A percentile compares a stretch with the other conserved stretches of the same genome.
Conservation (phyloP, 2,113 vertebrate species). For the Paralichthys olivaceus region DNA sequence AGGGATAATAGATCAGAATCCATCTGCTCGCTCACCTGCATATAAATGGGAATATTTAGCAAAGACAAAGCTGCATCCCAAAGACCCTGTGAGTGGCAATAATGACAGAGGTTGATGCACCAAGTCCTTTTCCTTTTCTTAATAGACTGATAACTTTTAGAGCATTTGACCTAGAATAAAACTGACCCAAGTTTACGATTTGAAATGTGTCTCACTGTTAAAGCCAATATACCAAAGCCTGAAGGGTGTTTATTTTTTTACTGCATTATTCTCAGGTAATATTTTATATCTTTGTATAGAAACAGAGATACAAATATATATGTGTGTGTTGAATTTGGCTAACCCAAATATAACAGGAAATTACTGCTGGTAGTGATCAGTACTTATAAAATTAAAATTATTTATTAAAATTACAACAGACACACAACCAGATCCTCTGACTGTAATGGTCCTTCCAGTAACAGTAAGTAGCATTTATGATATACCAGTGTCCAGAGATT, state of each 20-base stretch:
- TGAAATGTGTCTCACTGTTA: no score
- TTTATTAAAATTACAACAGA: no score
- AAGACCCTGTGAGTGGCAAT: constrained; percentile 31
- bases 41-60: constrained; percentile 73
- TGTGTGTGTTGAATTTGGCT: background rate
- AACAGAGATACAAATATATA: background rate
- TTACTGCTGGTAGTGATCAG: constrained; percentile 18
- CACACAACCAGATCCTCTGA: background rate
- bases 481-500: background rate
- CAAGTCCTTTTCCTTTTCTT: constrained; percentile 7
- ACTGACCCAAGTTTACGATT: background rate
- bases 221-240: no score
- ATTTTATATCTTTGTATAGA: background rate
- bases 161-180: background rate
- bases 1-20: constrained; percentile 64
- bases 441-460: background rate
- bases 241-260: no score
- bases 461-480: background rate
- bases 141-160: background rate
- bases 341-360: constrained; percentile 24
- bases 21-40: constrained; percentile 72
- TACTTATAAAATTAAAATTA: constrained; percentile 3
- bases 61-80: constrained; percentile 30
- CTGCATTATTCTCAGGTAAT: background rate
- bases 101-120: constrained; percentile 15